Evolutionary conservation across 2,888 invertebrate species (phyloP).

Genomic region (Eurois occulta): DNA sequence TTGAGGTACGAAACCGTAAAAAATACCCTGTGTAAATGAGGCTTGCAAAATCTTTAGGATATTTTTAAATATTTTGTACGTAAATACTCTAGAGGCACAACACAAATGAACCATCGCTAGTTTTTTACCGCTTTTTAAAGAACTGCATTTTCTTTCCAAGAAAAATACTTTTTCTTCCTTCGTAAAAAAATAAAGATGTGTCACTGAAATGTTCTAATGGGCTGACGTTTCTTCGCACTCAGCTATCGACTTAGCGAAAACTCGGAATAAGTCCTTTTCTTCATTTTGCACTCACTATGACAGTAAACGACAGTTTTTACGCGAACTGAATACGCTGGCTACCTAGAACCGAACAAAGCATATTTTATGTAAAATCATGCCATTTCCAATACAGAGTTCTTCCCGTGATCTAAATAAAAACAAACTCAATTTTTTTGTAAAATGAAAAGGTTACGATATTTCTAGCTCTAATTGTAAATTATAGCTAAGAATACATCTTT

Average conservation of each 20-base stretch:
- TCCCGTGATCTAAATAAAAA: background rate
- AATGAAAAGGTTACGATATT: background rate
- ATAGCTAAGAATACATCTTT: too few relatives aligned
- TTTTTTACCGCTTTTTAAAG: constrained; percentile 24
- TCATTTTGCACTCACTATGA: constrained; percentile 23
- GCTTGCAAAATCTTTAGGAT: background rate
- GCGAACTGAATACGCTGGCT: background rate
- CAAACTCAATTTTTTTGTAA: background rate
- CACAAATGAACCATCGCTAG: constrained; percentile 37
- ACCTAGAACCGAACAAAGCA: background rate
- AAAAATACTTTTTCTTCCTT: constrained; percentile 36
- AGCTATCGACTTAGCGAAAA: constrained; percentile 61
- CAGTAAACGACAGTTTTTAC: constrained; percentile 18
- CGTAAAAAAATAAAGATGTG: constrained; percentile 51
- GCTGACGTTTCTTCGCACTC: constrained; percentile 61
- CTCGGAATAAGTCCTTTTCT: constrained; percentile 46
- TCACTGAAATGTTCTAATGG: constrained; percentile 63
- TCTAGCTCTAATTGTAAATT: background rate
- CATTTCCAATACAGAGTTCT: background rate
- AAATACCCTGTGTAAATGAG: background rate
- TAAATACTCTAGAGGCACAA: background rate
- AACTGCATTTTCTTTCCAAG: constrained; percentile 54
- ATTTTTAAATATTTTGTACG: background rate
- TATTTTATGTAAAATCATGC: background rate
- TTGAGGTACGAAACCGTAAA: too few relatives aligned